Evolutionary conservation across 1,140 invertebrate genomes (phyloP).

Genomic region (Brachionus asplanchnoidis): DNA sequence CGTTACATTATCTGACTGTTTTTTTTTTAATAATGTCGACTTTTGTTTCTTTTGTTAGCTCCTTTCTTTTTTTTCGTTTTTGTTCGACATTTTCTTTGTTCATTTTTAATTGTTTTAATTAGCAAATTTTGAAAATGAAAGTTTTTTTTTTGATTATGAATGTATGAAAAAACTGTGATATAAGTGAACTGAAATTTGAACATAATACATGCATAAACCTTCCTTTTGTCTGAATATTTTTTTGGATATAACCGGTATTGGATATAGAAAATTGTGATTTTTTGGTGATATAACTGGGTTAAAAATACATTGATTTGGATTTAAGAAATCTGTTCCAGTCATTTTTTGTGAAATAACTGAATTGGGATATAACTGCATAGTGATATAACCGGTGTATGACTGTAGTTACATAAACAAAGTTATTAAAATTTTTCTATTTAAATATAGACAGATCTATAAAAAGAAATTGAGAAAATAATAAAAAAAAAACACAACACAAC

Average conservation of each 20-base stretch:
- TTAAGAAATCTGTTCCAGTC: neutral
- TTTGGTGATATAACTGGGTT: neutral
- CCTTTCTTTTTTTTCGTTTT: too few relatives aligned
- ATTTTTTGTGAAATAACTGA: neutral
- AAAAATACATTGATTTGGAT: neutral
- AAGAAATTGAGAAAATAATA: too few relatives aligned
- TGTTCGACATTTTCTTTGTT: neutral
- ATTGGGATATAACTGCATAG: neutral
- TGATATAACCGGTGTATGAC: neutral
- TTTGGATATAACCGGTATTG: neutral
- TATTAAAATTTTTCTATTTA: too few relatives aligned
- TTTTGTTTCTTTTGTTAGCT: too few relatives aligned
- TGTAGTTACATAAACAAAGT: too few relatives aligned
- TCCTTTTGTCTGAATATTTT: constrained; percentile 1
- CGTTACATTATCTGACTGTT: neutral
- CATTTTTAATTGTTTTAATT: constrained; percentile 11
- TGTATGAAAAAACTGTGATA: neutral
- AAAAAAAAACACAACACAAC: too few relatives aligned
- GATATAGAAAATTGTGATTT: neutral
- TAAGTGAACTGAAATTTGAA: neutral
- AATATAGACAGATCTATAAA: too few relatives aligned
- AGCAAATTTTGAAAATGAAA: neutral
- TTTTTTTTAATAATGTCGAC: too few relatives aligned
- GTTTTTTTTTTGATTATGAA: neutral
- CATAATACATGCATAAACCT: neutral